phyloP scores from a whole-genome alignment of 2,797 vertebrate genomes.

The Lagocephalus sceleratus region DNA sequence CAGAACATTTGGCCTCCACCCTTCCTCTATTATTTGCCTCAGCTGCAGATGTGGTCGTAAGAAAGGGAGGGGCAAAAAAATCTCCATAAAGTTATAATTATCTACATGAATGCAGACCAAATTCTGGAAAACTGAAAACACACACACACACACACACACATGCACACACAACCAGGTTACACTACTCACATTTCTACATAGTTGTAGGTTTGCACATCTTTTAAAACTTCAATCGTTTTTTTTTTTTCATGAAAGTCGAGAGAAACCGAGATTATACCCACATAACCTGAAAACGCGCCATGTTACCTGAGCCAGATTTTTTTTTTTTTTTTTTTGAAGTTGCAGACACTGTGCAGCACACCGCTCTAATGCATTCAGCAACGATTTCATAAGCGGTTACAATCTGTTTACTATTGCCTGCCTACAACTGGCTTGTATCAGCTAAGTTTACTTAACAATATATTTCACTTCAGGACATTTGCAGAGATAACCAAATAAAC shows the following conservation, averaged over 20 bases:
- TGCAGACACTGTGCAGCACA: slow-evolving; percentile 45
- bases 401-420: slow-evolving; percentile 73
- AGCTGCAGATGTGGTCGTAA: slow-evolving; percentile 71
- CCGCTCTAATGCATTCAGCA: slow-evolving; percentile 31
- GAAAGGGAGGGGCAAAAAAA: slow-evolving; percentile 67
- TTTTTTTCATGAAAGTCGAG: slow-evolving; percentile 7
- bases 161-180: slow-evolving; percentile 14
- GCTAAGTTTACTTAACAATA: slow-evolving; percentile 72
- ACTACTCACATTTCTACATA: too few species aligned
- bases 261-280: slow-evolving; percentile 1
- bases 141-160: slow-evolving; percentile 36
- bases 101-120: slow-evolving; percentile 74
- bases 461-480: slow-evolving; percentile 73
- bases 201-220: too few species aligned
- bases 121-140: slow-evolving; percentile 63
- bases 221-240: neutral
- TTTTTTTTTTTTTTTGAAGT: neutral
- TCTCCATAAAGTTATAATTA: slow-evolving; percentile 77
- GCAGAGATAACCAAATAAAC: slow-evolving; percentile 77
- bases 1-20: slow-evolving; percentile 63
- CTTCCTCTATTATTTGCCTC: slow-evolving; percentile 70
- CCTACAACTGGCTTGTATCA: slow-evolving; percentile 77
- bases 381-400: slow-evolving; percentile 53
- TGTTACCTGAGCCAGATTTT: slow-evolving; percentile 13
- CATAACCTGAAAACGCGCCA: neutral